These are phyloP conservation scores for Prionailurus bengalensis DNA, from an alignment of 2,113 vertebrate genomes.

Conservation along the genomic window DNA sequence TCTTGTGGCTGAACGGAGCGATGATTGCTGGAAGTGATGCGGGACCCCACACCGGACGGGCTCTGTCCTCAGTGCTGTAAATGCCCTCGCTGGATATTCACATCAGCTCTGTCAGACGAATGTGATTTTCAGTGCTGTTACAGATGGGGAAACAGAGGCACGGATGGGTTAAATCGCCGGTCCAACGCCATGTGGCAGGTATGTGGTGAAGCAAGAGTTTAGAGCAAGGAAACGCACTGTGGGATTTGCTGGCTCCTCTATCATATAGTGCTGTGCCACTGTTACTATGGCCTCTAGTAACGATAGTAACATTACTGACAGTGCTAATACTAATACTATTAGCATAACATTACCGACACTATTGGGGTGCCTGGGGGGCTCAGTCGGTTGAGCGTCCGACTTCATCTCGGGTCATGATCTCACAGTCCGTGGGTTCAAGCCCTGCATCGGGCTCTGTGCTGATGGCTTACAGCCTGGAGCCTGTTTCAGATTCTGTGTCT, in stretches of 20 bases:
- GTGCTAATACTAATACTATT: rapidly evolving
- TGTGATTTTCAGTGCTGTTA: background rate
- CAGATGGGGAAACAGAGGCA: background rate
- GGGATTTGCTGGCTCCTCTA: too few relatives aligned
- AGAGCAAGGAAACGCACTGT: background rate
- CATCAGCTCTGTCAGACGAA: rapidly evolving
- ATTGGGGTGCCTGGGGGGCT: too few relatives aligned
- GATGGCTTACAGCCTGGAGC: too few relatives aligned
- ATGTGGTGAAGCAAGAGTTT: background rate
- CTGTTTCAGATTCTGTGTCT: too few relatives aligned
- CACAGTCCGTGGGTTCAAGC: too few relatives aligned
- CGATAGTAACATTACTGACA: rapidly evolving
- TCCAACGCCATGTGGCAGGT: rapidly evolving
- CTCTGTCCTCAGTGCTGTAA: background rate
- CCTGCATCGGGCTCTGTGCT: too few relatives aligned
- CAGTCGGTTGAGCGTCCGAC: too few relatives aligned
- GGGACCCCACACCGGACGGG: rapidly evolving
- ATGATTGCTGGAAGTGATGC: rapidly evolving
- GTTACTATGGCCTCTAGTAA: rapidly evolving
- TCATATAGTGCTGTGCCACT: rapidly evolving
- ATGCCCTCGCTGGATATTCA: too few relatives aligned
- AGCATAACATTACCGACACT: too few relatives aligned
- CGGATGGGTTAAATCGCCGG: background rate
- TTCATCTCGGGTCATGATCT: too few relatives aligned
- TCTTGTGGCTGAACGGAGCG: rapidly evolving